phyloP scores from a whole-genome alignment of 2,888 invertebrate species.

The Gryllus longicercus region DNA sequence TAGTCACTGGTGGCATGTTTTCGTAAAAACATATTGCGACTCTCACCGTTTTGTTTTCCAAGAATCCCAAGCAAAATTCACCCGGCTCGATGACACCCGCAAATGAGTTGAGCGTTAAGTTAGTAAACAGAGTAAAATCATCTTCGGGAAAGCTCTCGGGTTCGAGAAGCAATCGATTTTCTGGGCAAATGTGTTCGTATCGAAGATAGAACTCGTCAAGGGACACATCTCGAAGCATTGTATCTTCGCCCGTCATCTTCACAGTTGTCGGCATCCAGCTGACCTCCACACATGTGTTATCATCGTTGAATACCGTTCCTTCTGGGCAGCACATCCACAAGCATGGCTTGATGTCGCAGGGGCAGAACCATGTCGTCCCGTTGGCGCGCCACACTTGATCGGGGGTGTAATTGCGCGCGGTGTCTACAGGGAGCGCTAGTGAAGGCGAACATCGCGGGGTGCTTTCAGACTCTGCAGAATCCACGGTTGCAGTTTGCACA shows the following conservation, averaged over 20 bases:
- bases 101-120: constrained; percentile 40
- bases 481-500: too few species aligned
- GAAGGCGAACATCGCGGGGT: constrained; percentile 43
- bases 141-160: constrained; percentile 36
- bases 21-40: constrained; percentile 23
- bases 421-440: constrained; percentile 44
- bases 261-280: not conserved
- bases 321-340: not conserved
- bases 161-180: constrained; percentile 18
- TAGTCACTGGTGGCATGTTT: not conserved
- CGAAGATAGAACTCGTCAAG: not conserved
- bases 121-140: constrained; percentile 39
- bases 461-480: too few species aligned
- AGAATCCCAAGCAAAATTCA: constrained; percentile 22
- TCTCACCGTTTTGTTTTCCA: not conserved
- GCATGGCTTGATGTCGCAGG: not conserved
- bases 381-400: not conserved
- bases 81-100: not conserved
- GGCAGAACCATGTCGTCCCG: not conserved
- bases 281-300: not conserved
- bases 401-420: not conserved
- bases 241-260: not conserved
- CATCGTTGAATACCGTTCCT: not conserved
- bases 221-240: not conserved
- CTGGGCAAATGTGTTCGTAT: not conserved